Base-by-base conservation (phyloP, 2,888 invertebrate species). In the Eustalomyia histrio region DNA sequence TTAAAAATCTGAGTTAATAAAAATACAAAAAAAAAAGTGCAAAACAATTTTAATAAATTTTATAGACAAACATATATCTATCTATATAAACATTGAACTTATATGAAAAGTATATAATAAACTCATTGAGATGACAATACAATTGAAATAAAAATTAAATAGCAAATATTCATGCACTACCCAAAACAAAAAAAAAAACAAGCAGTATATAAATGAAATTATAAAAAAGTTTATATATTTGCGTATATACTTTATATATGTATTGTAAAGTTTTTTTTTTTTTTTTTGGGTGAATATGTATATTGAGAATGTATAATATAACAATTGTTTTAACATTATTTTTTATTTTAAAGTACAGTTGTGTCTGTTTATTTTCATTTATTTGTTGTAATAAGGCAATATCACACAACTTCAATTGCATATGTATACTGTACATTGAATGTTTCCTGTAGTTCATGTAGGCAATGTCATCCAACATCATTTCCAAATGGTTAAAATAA, bases 311-410 rank as follows among this genome's bases (percentile, higher is more conserved):
- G 4, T 47, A 47, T 47, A 39, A 39, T 39, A 47, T 47, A 47
- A 39, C 80, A 72, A 80, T 80, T 81, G 74, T 81, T 78, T 69
- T 78, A 58, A 63, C 43, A 47, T 47, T n/a, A n/a, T n/a, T 47
- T 47, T 47, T 33, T 65, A 60, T n/a, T n/a, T n/a, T 78, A 81
- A 81, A 78, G 81, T 81, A 81, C 81, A 81, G 81, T 81, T 81
- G 78, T 71, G 81, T 78, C 71, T 72, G 67, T 73, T 78, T 72
- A 78, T 67, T 72, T 67, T 21, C 67, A 67, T 39, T 67, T 67
- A 18, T 33, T 63, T 73, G 55, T 63, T 73, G 55, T 78, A 67
- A 78, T 72, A 73, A 67, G 61, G 47, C 60, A 55, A 72, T 50
- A 47, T 14, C n/a, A 47, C 43, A 47, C 43, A 47, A 47, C 14